These are phyloP conservation scores for Epirrhoe alternata DNA, from an alignment of 2,888 invertebrate genomes.

Conservation along the genomic window DNA sequence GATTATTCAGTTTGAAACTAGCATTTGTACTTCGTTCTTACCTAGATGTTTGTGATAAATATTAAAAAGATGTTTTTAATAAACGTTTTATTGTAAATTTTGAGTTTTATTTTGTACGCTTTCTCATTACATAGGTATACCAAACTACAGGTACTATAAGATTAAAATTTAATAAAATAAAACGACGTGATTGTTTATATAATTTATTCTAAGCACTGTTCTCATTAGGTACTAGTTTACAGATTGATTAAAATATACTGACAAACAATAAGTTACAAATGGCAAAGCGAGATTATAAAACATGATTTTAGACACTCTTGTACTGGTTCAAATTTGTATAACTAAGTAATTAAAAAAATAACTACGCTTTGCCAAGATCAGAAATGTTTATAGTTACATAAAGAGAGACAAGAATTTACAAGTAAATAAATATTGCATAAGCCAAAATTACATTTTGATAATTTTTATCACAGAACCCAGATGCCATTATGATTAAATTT, in stretches of 20 bases:
- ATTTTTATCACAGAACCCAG: constrained; percentile 74
- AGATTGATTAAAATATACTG: constrained; percentile 62
- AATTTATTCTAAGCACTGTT: constrained; percentile 80
- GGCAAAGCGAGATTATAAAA: constrained; percentile 59
- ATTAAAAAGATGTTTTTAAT: constrained; percentile 32
- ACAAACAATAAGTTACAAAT: constrained; percentile 70
- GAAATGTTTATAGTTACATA: constrained; percentile 20
- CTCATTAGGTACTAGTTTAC: constrained; percentile 67
- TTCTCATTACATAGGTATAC: neutral
- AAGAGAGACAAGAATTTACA: constrained; percentile 23
- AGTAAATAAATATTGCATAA: constrained; percentile 45
- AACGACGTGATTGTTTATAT: constrained; percentile 51
- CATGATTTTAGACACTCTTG: constrained; percentile 13
- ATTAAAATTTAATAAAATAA: constrained; percentile 23
- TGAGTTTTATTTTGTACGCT: constrained; percentile 1
- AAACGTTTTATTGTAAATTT: constrained; percentile 24
- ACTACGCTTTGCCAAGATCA: constrained; percentile 35
- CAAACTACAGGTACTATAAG: too few species aligned
- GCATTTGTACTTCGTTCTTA: constrained; percentile 27
- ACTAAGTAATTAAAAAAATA: constrained; percentile 1
- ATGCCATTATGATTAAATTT: constrained; percentile 29
- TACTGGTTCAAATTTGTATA: constrained; percentile 12
- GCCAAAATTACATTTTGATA: constrained; percentile 68
- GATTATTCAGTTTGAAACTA: constrained; percentile 23
- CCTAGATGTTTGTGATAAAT: constrained; percentile 34